A percentile compares a stretch with the other conserved stretches of the same genome.
phyloP scores from a whole-genome alignment of 2,797 vertebrate genomes.

The Leptodactylus fallax region DNA sequence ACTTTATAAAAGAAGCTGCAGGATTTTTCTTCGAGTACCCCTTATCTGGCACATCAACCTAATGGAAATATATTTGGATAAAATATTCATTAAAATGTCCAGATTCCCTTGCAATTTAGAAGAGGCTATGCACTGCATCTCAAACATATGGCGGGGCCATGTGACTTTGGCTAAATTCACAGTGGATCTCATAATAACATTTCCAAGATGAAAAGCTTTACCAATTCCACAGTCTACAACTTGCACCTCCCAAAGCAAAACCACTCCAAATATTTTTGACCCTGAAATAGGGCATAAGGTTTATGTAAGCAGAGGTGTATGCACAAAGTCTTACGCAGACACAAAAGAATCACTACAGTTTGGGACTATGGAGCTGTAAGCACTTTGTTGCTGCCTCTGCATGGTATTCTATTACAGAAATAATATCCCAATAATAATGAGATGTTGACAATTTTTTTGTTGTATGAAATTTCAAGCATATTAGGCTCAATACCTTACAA shows the following conservation, averaged over 20 bases:
- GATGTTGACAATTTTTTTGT: too few species aligned
- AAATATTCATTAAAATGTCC: background rate
- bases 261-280: background rate
- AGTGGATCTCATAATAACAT: too few species aligned
- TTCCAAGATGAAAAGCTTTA: background rate
- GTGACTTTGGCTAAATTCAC: background rate
- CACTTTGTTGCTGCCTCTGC: too few species aligned
- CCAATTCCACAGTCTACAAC: background rate
- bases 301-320: too few species aligned
- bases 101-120: background rate
- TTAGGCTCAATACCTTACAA: too few species aligned
- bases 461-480: too few species aligned
- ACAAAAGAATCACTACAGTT: too few species aligned
- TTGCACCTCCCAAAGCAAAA: background rate
- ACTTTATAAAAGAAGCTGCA: conserved; percentile 72
- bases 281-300: background rate
- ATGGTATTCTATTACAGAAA: too few species aligned
- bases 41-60: conserved; percentile 78
- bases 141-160: background rate
- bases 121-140: background rate
- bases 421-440: too few species aligned
- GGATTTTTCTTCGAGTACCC: conserved; percentile 68
- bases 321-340: too few species aligned
- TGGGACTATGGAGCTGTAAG: too few species aligned
- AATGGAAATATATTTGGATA: conserved; percentile 58